Evolutionary conservation across 2,797 vertebrate genomes (phyloP), one percentile per base, ranked within the genome.

Genomic region (Schizopygopsis pylzovi): DNA sequence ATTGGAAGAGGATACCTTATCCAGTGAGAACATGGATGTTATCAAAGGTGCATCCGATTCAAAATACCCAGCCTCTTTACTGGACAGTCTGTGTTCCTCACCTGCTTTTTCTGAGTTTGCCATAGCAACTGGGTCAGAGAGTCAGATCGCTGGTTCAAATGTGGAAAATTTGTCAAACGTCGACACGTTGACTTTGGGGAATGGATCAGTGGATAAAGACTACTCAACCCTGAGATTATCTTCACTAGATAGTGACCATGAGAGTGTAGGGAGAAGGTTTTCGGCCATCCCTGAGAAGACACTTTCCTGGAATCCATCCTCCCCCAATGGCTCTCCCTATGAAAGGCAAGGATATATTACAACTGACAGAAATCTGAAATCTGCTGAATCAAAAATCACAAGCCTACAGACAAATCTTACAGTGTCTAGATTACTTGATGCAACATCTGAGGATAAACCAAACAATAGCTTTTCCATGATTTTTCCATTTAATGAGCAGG

Each of bases 241-340:
- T 0, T 98, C 97, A 41, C 90, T 98, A 0, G 96, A 96, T 85
- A 97, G 97, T 39, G 98, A 98, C 89, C 90, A 97, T 93, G 96
- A 98, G 94, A 98, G 97, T 94, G 97, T 97, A 93, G 98, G 96
- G 81, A 94, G 94, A 81, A 97, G 96, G 89, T 99, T 97, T 94
- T 97, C 97, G 87, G 97, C 97, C 91, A 93, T 97, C 92, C 98
- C 97, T 72, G 97, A 99, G 96, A 97, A 96, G 96, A 97, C 97
- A 96, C 97, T 97, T 93, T 98, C 97, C 91, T 97, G 97, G 97
- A 97, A 98, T 95, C 96, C 97, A 88, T 96, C 96, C 90, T 98
- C 97, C 89, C 97, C 97, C 61, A 95, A 95, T 90, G 96, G 95
- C 92, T 96, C 96, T 93, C 95, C 95, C 56, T 6, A 75, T 54